A percentile compares a stretch with the other conserved stretches of the same genome.
Evolutionary conservation across 2,888 invertebrate genomes (phyloP).

Genomic region (Conops quadrifasciatus): DNA sequence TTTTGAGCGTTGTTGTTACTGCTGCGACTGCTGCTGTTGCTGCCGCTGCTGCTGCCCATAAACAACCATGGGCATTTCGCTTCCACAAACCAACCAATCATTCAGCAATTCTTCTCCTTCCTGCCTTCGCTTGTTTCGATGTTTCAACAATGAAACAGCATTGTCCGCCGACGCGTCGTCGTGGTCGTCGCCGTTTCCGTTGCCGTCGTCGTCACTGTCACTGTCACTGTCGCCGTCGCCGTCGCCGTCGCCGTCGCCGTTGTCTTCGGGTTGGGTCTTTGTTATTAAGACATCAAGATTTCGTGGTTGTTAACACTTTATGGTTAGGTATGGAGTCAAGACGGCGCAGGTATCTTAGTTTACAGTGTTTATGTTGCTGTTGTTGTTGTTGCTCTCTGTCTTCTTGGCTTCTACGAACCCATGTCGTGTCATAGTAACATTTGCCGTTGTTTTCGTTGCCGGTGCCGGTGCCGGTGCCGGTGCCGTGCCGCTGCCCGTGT

Average conservation of each 20-base stretch:
- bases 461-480: constrained; percentile 30
- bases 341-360: constrained; percentile 14
- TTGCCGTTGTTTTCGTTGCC: constrained; percentile 33
- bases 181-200: constrained; percentile 7
- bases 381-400: constrained; percentile 37
- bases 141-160: too few species aligned
- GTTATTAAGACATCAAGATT: constrained; percentile 53
- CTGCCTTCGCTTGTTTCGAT: too few species aligned
- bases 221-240: background rate
- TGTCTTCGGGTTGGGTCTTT: constrained; percentile 46
- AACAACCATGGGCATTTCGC: background rate
- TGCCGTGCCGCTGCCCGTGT: constrained; percentile 27
- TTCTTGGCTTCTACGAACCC: constrained; percentile 33
- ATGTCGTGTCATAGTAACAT: constrained; percentile 29
- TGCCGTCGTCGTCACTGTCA: constrained; percentile 43
- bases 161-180: constrained; percentile 4
- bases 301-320: constrained; percentile 59
- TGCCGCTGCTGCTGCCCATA: background rate
- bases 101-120: too few species aligned
- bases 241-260: constrained; percentile 23
- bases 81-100: background rate
- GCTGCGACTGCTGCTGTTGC: background rate
- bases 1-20: background rate
- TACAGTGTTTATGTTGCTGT: constrained; percentile 25
- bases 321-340: constrained; percentile 37